A percentile compares a stretch with the other conserved stretches of the same genome.
Conservation (phyloP, 2,797 vertebrate genomes). For the Chiroxiphia lanceolata region DNA sequence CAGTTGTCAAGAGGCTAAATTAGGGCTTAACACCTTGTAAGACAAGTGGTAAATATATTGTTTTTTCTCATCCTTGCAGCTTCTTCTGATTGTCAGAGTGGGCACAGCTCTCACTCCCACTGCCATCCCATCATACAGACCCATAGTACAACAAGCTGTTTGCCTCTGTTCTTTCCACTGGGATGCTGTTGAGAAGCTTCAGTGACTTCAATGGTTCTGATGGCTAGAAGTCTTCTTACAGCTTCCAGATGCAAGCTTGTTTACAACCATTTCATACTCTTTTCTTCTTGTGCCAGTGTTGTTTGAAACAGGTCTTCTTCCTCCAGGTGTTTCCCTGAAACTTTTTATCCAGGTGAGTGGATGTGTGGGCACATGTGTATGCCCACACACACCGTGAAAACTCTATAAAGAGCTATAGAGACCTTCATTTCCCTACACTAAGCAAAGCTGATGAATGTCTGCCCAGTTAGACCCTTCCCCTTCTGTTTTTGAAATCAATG, state of each 20-base stretch:
- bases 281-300: neutral
- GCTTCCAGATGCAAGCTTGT: neutral
- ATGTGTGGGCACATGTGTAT: neutral
- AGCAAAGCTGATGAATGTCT: neutral
- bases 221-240: neutral
- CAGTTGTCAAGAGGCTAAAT: neutral
- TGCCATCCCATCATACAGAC: neutral
- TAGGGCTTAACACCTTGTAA: neutral
- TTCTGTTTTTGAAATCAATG: neutral
- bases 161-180: neutral
- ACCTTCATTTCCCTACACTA: neutral
- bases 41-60: neutral
- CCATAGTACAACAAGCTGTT: neutral
- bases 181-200: neutral
- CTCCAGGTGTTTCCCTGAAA: neutral
- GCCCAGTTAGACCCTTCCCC: neutral
- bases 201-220: neutral
- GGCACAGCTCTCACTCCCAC: neutral
- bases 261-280: neutral
- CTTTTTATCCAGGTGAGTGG: neutral
- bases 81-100: neutral
- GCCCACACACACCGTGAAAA: neutral
- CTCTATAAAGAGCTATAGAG: neutral
- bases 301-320: neutral
- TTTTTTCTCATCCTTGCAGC: neutral